A percentile compares a stretch with the other conserved stretches of the same genome.
Evolutionary conservation across 2,888 invertebrate species (phyloP).

Genomic region (Cryptophagus acutangulus): DNA sequence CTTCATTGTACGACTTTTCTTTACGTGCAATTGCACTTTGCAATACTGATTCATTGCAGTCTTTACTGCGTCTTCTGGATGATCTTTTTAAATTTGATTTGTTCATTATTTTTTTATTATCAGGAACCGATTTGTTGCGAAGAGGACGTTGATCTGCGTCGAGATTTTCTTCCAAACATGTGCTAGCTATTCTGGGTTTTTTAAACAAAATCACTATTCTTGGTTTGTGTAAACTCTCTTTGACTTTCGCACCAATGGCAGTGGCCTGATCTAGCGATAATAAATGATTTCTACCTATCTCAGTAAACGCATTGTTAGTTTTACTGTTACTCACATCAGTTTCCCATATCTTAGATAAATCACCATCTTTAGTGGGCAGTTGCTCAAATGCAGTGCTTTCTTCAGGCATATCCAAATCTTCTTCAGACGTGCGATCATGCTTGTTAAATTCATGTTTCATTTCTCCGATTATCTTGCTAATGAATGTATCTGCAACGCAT

Average conservation of each 20-base stretch:
- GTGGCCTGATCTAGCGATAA: slow-evolving; percentile 10
- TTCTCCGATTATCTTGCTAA: slow-evolving; percentile 41
- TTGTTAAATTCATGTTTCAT: slow-evolving; percentile 45
- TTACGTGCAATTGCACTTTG: slow-evolving; percentile 69
- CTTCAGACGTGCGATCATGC: slow-evolving; percentile 45
- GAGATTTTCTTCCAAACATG: slow-evolving; percentile 45
- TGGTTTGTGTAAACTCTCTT: slow-evolving; percentile 17
- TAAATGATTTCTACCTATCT: no score
- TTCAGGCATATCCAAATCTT: slow-evolving; percentile 2
- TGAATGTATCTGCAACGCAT: slow-evolving; percentile 31
- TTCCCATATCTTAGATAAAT: slow-evolving; percentile 19
- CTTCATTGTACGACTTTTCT: slow-evolving; percentile 62
- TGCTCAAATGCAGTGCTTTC: slow-evolving; percentile 5
- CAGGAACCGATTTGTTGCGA: slow-evolving; percentile 33
- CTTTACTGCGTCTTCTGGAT: slow-evolving; percentile 59
- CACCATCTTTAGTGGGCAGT: slow-evolving; percentile 10
- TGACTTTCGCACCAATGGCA: slow-evolving; percentile 19
- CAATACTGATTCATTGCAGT: slow-evolving; percentile 58
- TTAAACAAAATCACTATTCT: slow-evolving; percentile 31
- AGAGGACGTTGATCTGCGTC: slow-evolving; percentile 46
- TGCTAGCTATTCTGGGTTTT: slow-evolving; percentile 45
- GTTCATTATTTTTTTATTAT: no score
- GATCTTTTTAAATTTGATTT: slow-evolving; percentile 53
- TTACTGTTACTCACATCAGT: slow-evolving; percentile 13
- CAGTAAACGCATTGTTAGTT: no score